phyloP scores from a whole-genome alignment of 2,113 vertebrate species.

The Talpa occidentalis region DNA sequence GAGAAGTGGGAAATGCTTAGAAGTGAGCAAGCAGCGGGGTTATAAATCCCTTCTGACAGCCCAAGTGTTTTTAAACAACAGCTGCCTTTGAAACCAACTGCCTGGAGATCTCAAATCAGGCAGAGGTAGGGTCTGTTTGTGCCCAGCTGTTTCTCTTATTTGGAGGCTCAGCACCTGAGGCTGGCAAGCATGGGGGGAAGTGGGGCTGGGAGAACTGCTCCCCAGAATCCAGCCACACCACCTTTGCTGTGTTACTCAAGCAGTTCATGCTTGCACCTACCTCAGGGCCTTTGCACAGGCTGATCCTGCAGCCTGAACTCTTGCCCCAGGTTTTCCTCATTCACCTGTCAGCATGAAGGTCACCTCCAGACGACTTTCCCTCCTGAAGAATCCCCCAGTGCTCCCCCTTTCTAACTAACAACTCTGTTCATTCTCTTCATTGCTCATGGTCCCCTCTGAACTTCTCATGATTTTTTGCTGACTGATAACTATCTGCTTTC shows the following conservation, averaged over 20 bases:
- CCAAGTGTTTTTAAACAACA: conserved; percentile 32
- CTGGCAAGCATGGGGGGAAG: not conserved
- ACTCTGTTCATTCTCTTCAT: not conserved
- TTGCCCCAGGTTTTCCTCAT: not conserved
- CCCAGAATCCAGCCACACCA: not conserved
- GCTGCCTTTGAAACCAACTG: conserved; percentile 3
- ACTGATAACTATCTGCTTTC: not conserved
- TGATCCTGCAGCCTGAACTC: not conserved
- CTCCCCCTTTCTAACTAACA: not conserved
- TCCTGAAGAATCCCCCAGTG: not conserved
- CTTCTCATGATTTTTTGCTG: not conserved
- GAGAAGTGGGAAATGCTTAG: not conserved
- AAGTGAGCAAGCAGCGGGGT: not conserved
- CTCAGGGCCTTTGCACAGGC: conserved; percentile 47
- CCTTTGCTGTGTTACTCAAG: not conserved
- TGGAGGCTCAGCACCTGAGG: not conserved
- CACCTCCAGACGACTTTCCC: not conserved
- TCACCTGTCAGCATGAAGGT: not conserved
- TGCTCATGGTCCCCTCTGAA: not conserved
- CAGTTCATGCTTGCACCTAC: not conserved
- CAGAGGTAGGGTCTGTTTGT: not conserved
- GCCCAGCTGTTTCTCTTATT: not conserved
- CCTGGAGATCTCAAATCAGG: not conserved
- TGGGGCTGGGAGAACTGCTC: not conserved
- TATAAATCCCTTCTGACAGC: conserved; percentile 13